phyloP scores from a whole-genome alignment of 2,888 invertebrate species.

The Gasteruption jaculator region DNA sequence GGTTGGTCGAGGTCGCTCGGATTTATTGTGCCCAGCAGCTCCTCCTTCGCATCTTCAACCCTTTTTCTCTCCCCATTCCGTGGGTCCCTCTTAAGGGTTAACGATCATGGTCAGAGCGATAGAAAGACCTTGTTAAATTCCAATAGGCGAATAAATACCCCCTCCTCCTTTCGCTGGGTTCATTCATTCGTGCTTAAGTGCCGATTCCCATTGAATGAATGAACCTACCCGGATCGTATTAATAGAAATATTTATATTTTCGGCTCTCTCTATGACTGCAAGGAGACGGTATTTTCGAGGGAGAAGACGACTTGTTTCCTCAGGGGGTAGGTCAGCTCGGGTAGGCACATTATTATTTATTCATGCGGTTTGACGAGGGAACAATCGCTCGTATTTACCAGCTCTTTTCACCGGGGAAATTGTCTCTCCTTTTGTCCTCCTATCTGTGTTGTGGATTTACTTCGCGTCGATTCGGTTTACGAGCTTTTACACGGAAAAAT shows the following conservation, averaged over 20 bases:
- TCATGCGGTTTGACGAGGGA: conserved; percentile 46
- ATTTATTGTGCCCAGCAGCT: too few species aligned
- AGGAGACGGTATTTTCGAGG: background rate
- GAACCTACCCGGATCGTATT: conserved; percentile 38
- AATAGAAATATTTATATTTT: conserved; percentile 47
- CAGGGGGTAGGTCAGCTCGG: conserved; percentile 13
- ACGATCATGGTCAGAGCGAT: too few species aligned
- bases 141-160: too few species aligned
- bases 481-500: conserved; percentile 28
- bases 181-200: too few species aligned
- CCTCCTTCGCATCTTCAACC: too few species aligned
- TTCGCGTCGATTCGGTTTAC: conserved; percentile 27
- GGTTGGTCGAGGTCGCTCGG: too few species aligned
- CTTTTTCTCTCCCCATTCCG: too few species aligned
- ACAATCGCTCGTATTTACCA: conserved; percentile 40
- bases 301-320: conserved; percentile 10
- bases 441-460: conserved; percentile 29
- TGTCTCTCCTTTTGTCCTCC: conserved; percentile 31
- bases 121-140: too few species aligned
- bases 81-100: too few species aligned
- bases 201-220: too few species aligned
- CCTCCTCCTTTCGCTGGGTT: too few species aligned
- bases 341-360: conserved; percentile 41
- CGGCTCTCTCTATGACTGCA: conserved; percentile 21
- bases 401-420: conserved; percentile 34